Percentiles rank a stretch among this genome's conserved stretches.
Evolutionary conservation across 2,113 vertebrate genomes (phyloP).

Genomic region (Tyrannus savana): DNA sequence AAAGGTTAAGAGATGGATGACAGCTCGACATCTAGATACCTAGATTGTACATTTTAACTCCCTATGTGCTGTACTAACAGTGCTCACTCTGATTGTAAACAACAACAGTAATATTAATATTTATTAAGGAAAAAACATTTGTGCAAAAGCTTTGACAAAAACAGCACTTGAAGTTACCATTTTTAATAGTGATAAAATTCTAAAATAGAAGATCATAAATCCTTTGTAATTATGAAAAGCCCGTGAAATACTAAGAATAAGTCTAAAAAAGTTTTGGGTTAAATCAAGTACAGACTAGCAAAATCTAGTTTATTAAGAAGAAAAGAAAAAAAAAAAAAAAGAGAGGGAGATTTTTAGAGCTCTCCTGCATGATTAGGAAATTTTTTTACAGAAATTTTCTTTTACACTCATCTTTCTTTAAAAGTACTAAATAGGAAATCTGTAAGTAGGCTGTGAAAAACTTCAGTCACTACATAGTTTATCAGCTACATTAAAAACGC

Average conservation of each 20-base stretch:
- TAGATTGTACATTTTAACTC: background rate
- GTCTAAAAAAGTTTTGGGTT: background rate
- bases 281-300: background rate
- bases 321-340: background rate
- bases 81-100: background rate
- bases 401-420: background rate
- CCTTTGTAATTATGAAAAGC: background rate
- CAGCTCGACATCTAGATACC: background rate
- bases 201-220: background rate
- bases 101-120: background rate
- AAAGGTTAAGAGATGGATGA: background rate
- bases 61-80: background rate
- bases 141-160: background rate
- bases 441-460: background rate
- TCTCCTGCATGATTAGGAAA: background rate
- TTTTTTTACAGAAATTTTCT: background rate
- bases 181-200: background rate
- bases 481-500: constrained; percentile 8
- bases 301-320: background rate
- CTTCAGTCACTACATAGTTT: background rate
- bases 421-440: background rate
- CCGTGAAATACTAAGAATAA: background rate
- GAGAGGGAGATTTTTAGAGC: background rate
- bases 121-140: background rate
- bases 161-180: fast-evolving